Evolutionary conservation across 2,113 vertebrate species (phyloP).

Genomic region (Megalops atlanticus): DNA sequence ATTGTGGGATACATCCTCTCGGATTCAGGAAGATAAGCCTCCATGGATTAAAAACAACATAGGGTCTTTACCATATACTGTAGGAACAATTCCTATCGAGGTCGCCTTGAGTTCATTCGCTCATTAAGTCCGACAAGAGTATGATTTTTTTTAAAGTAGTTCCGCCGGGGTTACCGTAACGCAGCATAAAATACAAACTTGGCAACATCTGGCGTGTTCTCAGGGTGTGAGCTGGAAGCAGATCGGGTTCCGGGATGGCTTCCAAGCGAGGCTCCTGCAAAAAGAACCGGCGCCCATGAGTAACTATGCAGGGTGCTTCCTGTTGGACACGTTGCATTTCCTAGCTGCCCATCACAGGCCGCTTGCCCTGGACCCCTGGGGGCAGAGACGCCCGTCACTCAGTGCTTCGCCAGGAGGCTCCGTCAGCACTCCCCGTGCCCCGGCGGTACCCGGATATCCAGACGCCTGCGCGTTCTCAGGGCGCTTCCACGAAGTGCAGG

Average conservation of each 20-base stretch:
- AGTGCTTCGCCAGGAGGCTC: neutral
- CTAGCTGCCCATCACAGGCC: neutral
- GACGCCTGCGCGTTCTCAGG: neutral
- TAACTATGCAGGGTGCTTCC: neutral
- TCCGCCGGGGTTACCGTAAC: no score
- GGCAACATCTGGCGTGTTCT: no score
- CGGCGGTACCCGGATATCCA: neutral
- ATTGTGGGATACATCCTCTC: neutral
- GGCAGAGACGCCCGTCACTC: no score
- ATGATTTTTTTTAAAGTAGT: no score
- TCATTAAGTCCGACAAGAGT: no score
- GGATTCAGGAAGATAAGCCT: neutral
- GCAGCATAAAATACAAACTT: no score
- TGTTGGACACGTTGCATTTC: neutral
- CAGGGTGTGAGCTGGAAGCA: no score
- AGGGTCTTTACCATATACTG: neutral
- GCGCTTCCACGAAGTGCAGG: neutral
- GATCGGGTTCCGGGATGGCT: no score
- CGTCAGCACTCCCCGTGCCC: neutral
- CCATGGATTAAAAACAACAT: neutral
- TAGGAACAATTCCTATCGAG: neutral
- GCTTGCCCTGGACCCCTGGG: neutral
- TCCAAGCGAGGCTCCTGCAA: no score
- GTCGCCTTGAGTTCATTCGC: neutral
- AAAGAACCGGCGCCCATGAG: no score